Conservation (phyloP, 2,113 vertebrate species). For the Struthidea cinerea region DNA sequence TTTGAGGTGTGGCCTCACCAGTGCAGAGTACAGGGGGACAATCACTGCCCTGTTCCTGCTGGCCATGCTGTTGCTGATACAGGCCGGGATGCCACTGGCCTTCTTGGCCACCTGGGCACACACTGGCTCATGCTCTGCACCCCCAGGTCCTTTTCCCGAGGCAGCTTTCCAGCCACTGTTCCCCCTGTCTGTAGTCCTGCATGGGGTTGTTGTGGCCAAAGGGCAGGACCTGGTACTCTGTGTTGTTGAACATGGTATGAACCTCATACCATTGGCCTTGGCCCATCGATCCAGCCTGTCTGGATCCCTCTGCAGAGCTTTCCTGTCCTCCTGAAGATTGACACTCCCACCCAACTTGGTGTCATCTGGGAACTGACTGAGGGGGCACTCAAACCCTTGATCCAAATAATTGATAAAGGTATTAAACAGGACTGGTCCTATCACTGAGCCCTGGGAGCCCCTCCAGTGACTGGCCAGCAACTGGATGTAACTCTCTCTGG, state of each 20-base stretch:
- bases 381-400: background rate
- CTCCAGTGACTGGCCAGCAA: too few species aligned
- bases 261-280: background rate
- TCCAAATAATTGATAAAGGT: background rate
- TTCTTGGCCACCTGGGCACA: background rate
- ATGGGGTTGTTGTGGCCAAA: background rate
- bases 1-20: background rate
- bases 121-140: background rate
- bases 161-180: background rate
- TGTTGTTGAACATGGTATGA: background rate
- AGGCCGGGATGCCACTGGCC: background rate
- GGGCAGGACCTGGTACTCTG: background rate
- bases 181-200: too few species aligned
- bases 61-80: background rate
- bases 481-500: background rate
- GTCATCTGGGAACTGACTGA: background rate
- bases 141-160: background rate
- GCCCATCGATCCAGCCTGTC: too few species aligned
- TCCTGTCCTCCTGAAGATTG: background rate
- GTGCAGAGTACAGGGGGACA: accelerated
- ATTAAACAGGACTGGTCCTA: background rate
- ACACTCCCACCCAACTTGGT: background rate
- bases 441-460: background rate
- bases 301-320: background rate
- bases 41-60: accelerated